These are phyloP conservation scores for Oreochromis mossambicus DNA, from an alignment of 2,797 vertebrate species.

Conservation along the genomic window DNA sequence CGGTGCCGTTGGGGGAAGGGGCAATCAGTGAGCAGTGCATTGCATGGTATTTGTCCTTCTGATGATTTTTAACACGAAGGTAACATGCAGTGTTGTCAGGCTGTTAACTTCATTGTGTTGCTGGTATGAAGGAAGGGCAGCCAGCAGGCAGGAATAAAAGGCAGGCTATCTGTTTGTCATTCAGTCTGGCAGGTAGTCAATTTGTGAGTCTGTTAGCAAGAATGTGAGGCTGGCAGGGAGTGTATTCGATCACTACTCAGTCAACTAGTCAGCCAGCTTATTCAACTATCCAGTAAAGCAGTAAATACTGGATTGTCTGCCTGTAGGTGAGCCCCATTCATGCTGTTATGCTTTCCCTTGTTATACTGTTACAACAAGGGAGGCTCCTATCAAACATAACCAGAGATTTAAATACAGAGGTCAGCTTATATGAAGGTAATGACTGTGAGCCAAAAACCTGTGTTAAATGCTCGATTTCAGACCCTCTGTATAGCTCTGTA, in stretches of 20 bases:
- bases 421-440: not conserved
- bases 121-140: not conserved
- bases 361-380: not conserved
- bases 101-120: not conserved
- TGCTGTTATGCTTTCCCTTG: not conserved
- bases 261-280: not conserved
- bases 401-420: not conserved
- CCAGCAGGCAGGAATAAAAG: not conserved
- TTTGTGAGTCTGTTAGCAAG: conserved; percentile 17
- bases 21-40: not conserved
- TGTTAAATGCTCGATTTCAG: not conserved
- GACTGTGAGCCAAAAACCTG: not conserved
- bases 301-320: not conserved
- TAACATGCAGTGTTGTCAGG: not conserved
- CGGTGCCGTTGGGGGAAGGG: not conserved
- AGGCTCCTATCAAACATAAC: not conserved
- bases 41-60: conserved; percentile 3
- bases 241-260: conserved; percentile 5
- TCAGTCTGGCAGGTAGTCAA: conserved; percentile 37
- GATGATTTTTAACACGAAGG: not conserved
- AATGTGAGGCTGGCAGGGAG: not conserved
- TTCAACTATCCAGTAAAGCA: not conserved
- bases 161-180: conserved; percentile 8
- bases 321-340: not conserved
- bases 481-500: not conserved